phyloP scores from a whole-genome alignment of 2,888 invertebrate genomes.

The Drosophila formosana region DNA sequence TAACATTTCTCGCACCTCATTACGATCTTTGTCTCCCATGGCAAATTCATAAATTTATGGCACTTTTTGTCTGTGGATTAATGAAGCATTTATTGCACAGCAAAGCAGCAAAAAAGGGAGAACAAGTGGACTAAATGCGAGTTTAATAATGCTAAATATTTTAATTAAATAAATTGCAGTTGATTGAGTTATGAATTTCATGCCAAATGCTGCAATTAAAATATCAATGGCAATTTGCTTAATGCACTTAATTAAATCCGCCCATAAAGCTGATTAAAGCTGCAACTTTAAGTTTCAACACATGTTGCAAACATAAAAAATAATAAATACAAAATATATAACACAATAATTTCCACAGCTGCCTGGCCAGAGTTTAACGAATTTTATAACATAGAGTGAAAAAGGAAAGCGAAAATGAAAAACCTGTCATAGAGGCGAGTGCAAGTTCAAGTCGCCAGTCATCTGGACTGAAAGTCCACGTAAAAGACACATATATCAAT shows the following conservation, averaged over 20 bases:
- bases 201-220: slow-evolving; percentile 2
- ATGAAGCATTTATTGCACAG: slow-evolving; percentile 16
- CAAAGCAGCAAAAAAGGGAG: background rate
- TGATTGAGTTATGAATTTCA: background rate
- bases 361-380: slow-evolving; percentile 30
- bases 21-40: slow-evolving; percentile 5
- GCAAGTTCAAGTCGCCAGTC: slow-evolving; percentile 12
- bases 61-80: slow-evolving; percentile 14
- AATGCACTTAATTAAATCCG: slow-evolving; percentile 9
- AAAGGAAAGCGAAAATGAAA: slow-evolving; percentile 2
- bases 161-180: slow-evolving; percentile 32
- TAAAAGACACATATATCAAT: slow-evolving; percentile 40
- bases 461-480: slow-evolving; percentile 7
- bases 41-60: slow-evolving; percentile 18
- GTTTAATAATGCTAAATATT: background rate
- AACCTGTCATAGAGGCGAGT: slow-evolving; percentile 18
- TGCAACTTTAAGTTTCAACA: slow-evolving; percentile 5
- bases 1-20: slow-evolving; percentile 55
- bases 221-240: slow-evolving; percentile 21
- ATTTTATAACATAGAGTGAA: slow-evolving; percentile 28
- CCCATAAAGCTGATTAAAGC: slow-evolving; percentile 4
- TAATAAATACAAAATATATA: slow-evolving; percentile 19
- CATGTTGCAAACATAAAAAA: slow-evolving; percentile 27
- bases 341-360: slow-evolving; percentile 48
- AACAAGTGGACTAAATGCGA: background rate